Percentiles rank a stretch among this genome's conserved stretches.
These are phyloP conservation scores for Chymomyza procnemis DNA, from an alignment of 2,888 invertebrate species.

Conservation along the genomic window DNA sequence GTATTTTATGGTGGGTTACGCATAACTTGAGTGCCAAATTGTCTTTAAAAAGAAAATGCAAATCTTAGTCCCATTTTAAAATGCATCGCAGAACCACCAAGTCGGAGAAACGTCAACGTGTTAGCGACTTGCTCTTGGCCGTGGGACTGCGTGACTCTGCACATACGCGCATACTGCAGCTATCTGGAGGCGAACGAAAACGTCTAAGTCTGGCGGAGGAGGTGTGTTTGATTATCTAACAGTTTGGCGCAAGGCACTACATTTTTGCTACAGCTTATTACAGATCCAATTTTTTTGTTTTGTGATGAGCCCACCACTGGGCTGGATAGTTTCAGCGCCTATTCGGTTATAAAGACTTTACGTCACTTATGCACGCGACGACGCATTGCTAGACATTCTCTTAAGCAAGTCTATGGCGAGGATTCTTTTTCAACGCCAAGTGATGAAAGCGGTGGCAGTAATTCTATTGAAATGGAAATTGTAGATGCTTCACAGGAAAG, in stretches of 20 bases:
- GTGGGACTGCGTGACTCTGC: constrained; percentile 87
- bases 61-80: constrained; percentile 85
- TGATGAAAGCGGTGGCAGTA: constrained; percentile 47
- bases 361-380: constrained; percentile 81
- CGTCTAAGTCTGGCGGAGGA: constrained; percentile 92
- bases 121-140: constrained; percentile 78
- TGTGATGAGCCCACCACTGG: constrained; percentile 97
- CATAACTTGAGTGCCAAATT: not conserved
- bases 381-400: constrained; percentile 62
- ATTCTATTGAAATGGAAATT: constrained; percentile 75
- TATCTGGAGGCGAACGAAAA: constrained; percentile 94
- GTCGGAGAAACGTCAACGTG: constrained; percentile 71
- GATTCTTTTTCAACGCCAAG: constrained; percentile 62
- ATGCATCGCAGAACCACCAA: constrained; percentile 82
- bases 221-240: constrained; percentile 77
- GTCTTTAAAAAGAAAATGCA: not conserved
- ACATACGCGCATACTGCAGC: constrained; percentile 85
- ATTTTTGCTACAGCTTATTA: constrained; percentile 82
- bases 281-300: constrained; percentile 92
- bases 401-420: constrained; percentile 69
- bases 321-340: constrained; percentile 92
- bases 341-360: constrained; percentile 86
- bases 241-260: not conserved
- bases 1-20: constrained; percentile 87
- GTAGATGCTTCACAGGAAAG: constrained; percentile 48